A percentile compares a stretch with the other conserved stretches of the same genome.
Conservation (phyloP, 2,113 vertebrate genomes). For the Noctilio leporinus region DNA sequence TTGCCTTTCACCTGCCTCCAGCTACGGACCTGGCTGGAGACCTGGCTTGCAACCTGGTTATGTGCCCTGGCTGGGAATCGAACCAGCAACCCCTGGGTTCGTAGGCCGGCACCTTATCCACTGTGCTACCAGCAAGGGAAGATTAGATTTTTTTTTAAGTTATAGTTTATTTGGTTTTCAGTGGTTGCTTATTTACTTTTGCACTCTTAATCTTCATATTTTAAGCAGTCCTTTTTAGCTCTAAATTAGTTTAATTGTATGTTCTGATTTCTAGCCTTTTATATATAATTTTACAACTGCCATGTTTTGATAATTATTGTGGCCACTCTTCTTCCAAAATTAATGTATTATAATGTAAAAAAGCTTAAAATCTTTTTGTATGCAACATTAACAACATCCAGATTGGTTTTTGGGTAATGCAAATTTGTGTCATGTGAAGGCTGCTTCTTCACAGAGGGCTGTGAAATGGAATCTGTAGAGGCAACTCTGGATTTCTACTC, state of each 20-base stretch:
- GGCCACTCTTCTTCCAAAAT: not conserved
- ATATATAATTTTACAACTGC: not conserved
- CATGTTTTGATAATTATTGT: not conserved
- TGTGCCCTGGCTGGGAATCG: too few relatives aligned
- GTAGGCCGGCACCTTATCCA: too few relatives aligned
- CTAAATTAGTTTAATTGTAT: not conserved
- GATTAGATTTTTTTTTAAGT: not conserved
- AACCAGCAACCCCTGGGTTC: too few relatives aligned
- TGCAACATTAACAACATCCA: not conserved
- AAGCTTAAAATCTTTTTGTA: too few relatives aligned
- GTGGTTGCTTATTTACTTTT: slow-evolving; percentile 26
- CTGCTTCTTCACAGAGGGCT: not conserved
- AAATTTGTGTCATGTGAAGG: not conserved
- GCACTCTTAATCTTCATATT: not conserved
- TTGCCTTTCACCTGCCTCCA: too few relatives aligned
- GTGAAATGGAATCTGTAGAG: not conserved
- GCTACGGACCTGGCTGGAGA: too few relatives aligned
- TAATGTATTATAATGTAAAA: not conserved
- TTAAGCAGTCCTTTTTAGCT: not conserved
- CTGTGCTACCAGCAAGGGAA: too few relatives aligned
- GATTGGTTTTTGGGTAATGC: not conserved
- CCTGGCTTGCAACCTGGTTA: too few relatives aligned
- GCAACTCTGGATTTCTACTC: not conserved
- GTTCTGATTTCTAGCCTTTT: slow-evolving; percentile 11
- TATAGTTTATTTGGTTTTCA: slow-evolving; percentile 3